Conservation (phyloP, 2,888 invertebrate genomes). For the Willowsia nigromaculata region DNA sequence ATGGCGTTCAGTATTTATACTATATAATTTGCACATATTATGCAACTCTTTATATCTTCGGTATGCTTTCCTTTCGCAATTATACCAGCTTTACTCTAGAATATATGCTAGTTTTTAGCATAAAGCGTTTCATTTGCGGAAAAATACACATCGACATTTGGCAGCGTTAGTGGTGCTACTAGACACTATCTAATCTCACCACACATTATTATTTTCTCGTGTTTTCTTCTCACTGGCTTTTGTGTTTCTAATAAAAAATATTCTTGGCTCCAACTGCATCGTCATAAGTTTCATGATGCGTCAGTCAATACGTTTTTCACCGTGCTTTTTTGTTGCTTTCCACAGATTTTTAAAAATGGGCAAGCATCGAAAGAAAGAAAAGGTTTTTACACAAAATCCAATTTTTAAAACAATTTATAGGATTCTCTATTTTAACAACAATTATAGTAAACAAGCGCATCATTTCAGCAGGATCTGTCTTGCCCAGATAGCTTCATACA, state of each 20-base stretch:
- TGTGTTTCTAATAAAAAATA: background rate
- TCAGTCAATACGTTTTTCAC: background rate
- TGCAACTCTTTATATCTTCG: no score
- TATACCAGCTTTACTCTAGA: slow-evolving; percentile 20
- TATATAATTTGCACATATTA: no score
- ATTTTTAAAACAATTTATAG: background rate
- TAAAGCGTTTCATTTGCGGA: background rate
- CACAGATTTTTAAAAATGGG: no score
- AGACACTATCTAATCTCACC: background rate
- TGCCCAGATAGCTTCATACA: no score
- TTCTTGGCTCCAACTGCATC: background rate
- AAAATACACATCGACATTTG: slow-evolving; percentile 33
- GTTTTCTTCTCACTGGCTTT: background rate
- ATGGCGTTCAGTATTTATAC: no score
- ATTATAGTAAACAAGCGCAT: background rate
- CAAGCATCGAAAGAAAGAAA: no score
- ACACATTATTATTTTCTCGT: background rate
- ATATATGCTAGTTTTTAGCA: background rate
- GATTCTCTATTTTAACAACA: background rate
- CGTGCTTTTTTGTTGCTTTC: background rate
- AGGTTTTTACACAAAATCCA: no score
- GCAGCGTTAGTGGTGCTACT: background rate
- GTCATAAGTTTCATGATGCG: slow-evolving; percentile 4
- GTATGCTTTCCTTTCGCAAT: no score
- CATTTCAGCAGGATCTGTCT: no score